Conservation (phyloP, 1,140 invertebrate species). For the Battus philenor region DNA sequence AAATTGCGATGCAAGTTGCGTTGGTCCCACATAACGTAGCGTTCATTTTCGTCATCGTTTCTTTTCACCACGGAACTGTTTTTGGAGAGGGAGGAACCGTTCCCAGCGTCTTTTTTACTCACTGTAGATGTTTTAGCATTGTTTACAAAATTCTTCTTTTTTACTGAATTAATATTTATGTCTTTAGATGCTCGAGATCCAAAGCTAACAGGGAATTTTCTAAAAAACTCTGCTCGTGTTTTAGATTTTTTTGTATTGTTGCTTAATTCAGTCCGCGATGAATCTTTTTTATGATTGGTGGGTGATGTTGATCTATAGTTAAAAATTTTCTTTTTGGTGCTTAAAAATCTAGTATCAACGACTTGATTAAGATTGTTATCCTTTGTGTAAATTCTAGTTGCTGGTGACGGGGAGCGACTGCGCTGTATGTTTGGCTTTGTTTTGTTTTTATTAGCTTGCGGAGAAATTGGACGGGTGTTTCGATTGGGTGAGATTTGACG, state of each 20-base stretch:
- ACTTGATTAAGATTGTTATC: conserved; percentile 6
- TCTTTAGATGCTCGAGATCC: conserved; percentile 8
- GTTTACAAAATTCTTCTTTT: conserved; percentile 5
- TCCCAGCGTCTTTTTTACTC: conserved; percentile 12
- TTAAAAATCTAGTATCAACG: conserved; percentile 7
- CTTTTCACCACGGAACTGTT: conserved; percentile 41
- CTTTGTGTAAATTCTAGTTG: conserved; percentile 5
- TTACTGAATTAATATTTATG: conserved; percentile 9
- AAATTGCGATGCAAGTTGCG: neutral
- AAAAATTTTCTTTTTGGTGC: conserved; percentile 7
- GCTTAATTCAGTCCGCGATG: conserved; percentile 5
- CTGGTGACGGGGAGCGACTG: conserved; percentile 25
- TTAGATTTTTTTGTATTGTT: conserved; percentile 9
- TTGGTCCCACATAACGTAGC: conserved; percentile 1
- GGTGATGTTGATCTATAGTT: neutral
- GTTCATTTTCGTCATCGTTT: conserved; percentile 21
- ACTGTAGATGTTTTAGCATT: neutral
- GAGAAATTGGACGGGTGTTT: conserved; percentile 5
- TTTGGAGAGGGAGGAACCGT: conserved; percentile 16
- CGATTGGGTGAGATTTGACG: conserved; percentile 7
- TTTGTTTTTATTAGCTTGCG: conserved; percentile 1
- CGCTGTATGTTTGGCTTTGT: conserved; percentile 1
- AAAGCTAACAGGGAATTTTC: conserved; percentile 7
- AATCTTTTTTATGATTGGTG: neutral
- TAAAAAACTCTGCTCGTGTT: conserved; percentile 6